These are phyloP conservation scores for Tylochromis polylepis DNA, from an alignment of 2,113 vertebrate genomes.

Conservation along the genomic window DNA sequence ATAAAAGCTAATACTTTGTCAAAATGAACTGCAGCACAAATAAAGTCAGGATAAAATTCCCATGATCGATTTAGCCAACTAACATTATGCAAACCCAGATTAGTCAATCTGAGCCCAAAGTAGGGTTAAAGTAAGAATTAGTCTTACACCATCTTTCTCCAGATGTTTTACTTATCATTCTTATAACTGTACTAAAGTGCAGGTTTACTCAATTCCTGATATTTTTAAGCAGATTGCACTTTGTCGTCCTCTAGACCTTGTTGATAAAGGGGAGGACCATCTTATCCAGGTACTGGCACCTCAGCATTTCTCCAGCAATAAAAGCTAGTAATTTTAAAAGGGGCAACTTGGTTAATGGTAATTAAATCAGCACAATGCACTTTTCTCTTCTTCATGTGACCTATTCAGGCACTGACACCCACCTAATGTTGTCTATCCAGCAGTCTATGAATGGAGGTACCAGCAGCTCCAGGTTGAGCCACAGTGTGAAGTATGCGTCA, in stretches of 20 bases:
- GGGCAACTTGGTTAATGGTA: neutral
- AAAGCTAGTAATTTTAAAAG: neutral
- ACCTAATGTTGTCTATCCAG: constrained; percentile 99
- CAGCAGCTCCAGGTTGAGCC: constrained; percentile 94
- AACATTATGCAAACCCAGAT: neutral
- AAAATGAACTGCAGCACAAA: neutral
- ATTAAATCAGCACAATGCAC: neutral
- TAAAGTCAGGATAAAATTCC: neutral
- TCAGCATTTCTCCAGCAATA: neutral
- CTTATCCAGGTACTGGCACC: neutral
- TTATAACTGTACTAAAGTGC: neutral
- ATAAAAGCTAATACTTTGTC: neutral
- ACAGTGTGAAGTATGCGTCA: constrained; percentile 88
- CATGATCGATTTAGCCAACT: neutral
- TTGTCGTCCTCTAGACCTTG: neutral
- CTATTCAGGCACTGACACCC: neutral
- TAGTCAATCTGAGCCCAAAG: neutral
- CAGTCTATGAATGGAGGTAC: constrained; percentile 94
- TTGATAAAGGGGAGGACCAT: rapidly evolving
- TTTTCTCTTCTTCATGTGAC: neutral
- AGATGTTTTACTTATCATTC: neutral
- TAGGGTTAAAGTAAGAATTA: neutral
- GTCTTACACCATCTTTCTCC: neutral
- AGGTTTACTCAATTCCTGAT: rapidly evolving
- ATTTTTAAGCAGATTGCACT: neutral